These are phyloP conservation scores for Oryzias curvinotus DNA, from an alignment of 2,113 vertebrate genomes.

Conservation along the genomic window DNA sequence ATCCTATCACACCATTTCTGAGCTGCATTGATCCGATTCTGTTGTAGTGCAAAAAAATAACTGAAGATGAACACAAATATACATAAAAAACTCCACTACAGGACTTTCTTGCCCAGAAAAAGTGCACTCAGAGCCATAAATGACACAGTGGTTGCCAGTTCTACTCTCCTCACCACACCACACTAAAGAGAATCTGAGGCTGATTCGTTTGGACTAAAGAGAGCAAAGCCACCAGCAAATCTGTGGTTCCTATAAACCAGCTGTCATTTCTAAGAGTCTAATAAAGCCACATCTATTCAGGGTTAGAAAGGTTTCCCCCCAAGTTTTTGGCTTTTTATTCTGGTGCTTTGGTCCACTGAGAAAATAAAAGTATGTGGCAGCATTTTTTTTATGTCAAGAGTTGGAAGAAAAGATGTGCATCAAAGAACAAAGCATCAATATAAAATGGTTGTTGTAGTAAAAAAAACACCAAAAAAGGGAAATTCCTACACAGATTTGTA, in stretches of 20 bases:
- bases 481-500: too few species aligned
- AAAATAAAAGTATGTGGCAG: too few species aligned
- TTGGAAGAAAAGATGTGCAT: too few species aligned
- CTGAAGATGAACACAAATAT: slow-evolving; percentile 9
- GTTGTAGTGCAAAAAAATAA: not conserved
- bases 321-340: slow-evolving; percentile 33
- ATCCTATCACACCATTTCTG: slow-evolving; percentile 17
- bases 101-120: slow-evolving; percentile 4
- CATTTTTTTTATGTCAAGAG: too few species aligned
- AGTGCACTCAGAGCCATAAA: slow-evolving; percentile 34
- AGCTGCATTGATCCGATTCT: slow-evolving; percentile 32
- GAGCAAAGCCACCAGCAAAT: slow-evolving; percentile 45
- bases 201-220: slow-evolving; percentile 33
- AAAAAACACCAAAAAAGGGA: too few species aligned
- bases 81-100: slow-evolving; percentile 11
- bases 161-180: slow-evolving; percentile 35
- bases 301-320: slow-evolving; percentile 37
- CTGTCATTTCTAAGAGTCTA: slow-evolving; percentile 65
- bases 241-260: slow-evolving; percentile 55
- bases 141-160: slow-evolving; percentile 59
- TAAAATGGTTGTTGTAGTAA: too few species aligned
- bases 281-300: slow-evolving; percentile 53
- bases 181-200: slow-evolving; percentile 16
- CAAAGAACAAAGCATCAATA: too few species aligned
- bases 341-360: slow-evolving; percentile 45